Conservation (phyloP, 2,797 vertebrate species). For the Rhinogobio ventralis region DNA sequence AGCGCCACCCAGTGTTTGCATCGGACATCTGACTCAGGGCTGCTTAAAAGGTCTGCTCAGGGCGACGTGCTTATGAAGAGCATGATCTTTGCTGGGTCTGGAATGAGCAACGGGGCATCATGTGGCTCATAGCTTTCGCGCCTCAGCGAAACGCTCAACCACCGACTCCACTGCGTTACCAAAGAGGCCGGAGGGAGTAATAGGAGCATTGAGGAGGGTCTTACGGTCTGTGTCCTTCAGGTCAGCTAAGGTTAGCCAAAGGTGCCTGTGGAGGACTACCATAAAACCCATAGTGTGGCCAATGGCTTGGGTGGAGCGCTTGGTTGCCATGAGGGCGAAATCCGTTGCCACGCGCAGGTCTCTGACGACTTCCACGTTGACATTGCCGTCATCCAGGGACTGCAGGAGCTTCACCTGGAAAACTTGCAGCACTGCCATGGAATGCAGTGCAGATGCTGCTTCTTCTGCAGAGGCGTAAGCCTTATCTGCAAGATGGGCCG, state of each 20-base stretch:
- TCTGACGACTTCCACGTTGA: background rate
- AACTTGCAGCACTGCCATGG: no score
- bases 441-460: background rate
- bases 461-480: background rate
- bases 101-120: background rate
- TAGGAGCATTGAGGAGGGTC: background rate
- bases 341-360: background rate
- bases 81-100: background rate
- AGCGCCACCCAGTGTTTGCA: no score
- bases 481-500: background rate
- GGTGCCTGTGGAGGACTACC: background rate
- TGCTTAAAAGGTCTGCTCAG: no score
- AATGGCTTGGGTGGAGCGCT: background rate
- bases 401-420: no score
- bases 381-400: no score
- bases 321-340: background rate
- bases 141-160: no score
- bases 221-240: background rate
- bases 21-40: no score
- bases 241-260: background rate
- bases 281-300: background rate
- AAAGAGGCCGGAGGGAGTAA: background rate
- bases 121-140: background rate
- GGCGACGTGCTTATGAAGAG: fast-evolving
- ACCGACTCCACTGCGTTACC: no score